Evolutionary conservation across 2,888 invertebrate genomes (phyloP), one percentile per base, ranked within the genome.

Genomic region (Brenthis ino): DNA sequence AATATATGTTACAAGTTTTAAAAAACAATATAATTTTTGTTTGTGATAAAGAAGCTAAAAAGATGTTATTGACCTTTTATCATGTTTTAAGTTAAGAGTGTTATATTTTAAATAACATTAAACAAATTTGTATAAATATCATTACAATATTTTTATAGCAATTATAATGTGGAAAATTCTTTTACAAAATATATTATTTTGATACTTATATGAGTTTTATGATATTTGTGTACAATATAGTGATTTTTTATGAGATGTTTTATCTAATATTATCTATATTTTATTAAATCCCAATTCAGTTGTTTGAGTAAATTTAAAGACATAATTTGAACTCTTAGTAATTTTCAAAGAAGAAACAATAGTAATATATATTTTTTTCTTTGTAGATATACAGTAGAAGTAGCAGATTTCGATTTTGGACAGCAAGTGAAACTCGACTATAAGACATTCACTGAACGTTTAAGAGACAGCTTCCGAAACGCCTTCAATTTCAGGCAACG

Each of bases 321-420:
- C 8, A 37, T 37, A 11, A 43, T 11, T 43, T 8, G 11, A 43
- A 11, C 0, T 11, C 37, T 43, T 11, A 8, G 8, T 43, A 8
- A 8, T 11, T 11, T 11, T 43, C 11, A 8, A 43, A 11, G 8
- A 51, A 57, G 33, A 43, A n/a, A 16, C 11, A 13, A 48, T 51
- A 51, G 8, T 50, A 50, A n/a, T 16, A 51, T 28, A 28, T n/a
- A 61, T 37, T 13, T 54, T 56, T 57, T 50, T 69, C 16, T 54
- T 64, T 33, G 67, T 85, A 96, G 96, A 75, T 96, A 96, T 79
- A 95, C 95, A 2, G 94, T 98, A 57, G 98, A 98, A 93, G 97
- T 97, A 14, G 98, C 98, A 0, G 96, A 98, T 85, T 98, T 98
- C 81, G 97, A 98, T 85, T 98, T 98, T 83, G 97, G 97, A 0